These are phyloP conservation scores for Drosophila littoralis DNA, from an alignment of 1,140 invertebrate species.

Conservation along the genomic window DNA sequence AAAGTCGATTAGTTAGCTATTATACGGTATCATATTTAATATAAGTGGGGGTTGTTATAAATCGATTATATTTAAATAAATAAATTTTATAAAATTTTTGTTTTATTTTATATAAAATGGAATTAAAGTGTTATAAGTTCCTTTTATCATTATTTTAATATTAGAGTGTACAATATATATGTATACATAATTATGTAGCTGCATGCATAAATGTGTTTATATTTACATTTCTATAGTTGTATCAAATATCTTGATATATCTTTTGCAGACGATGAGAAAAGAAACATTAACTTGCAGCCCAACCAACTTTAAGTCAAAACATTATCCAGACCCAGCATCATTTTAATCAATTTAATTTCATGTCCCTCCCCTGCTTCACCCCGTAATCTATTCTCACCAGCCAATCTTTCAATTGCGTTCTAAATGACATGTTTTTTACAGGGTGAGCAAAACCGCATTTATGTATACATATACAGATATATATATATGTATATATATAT, in stretches of 20 bases:
- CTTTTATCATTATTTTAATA: not conserved
- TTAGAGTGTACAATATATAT: not conserved
- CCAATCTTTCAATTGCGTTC: constrained; percentile 23
- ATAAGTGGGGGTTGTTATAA: too few relatives aligned
- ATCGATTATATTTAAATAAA: too few relatives aligned
- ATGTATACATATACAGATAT: constrained; percentile 1
- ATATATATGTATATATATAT: constrained; percentile 3
- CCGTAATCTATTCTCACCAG: constrained; percentile 25
- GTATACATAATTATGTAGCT: not conserved
- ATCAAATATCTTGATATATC: not conserved
- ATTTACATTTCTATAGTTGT: not conserved
- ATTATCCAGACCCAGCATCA: constrained; percentile 59
- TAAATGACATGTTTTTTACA: constrained; percentile 15
- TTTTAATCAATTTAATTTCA: constrained; percentile 73
- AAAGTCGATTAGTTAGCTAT: too few relatives aligned
- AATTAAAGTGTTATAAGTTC: too few relatives aligned
- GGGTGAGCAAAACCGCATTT: constrained; percentile 60
- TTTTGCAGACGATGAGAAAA: not conserved
- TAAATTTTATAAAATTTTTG: too few relatives aligned
- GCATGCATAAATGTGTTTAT: constrained; percentile 2
- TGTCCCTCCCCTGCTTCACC: constrained; percentile 49
- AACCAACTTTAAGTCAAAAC: constrained; percentile 12
- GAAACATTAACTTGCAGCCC: not conserved
- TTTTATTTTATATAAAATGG: too few relatives aligned
- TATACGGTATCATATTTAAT: too few relatives aligned